Base-by-base conservation (phyloP, 2,888 invertebrate genomes). In the Rhabditoides inermis region DNA sequence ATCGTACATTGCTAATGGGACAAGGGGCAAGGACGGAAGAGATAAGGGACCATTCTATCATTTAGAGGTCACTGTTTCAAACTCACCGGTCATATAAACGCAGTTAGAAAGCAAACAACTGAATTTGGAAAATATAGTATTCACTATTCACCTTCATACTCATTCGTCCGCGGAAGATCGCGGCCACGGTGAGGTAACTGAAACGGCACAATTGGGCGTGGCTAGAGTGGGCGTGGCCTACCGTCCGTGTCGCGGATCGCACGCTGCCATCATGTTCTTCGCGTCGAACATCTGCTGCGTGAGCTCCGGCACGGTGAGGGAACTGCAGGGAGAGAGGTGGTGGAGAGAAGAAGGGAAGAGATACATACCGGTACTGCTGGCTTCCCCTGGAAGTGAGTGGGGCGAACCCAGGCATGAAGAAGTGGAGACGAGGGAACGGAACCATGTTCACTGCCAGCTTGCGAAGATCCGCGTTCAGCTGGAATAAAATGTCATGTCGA, bases 401-500 rank as follows among this genome's bases (percentile, higher is more conserved):
- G 0, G 91, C 91, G 76, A 92, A 92, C 10, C 81, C 81, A 26
- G 81, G 81, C 79, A 82, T 81, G 73, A 81, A 82, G 75, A 81
- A 81, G 62, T 81, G 81, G 22, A 82, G 84, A 77, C 75, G 70
- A 55, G 90, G 90, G 80, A 90, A 90, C 15, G 90, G 90, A n/a
- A 90, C 89, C 89, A 90, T 89, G 77, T 90, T 90, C n/a, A 90
- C 79, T 10, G 79, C 79, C 53, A 79, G 58, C 62, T 90, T 86
- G 68, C 90, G 83, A 49, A 90, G 81, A 80, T 90, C 90, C 10
- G 90, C 77, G 45, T 79, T 79, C 53, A 79, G 63, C 77, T 90
- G 88, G n/a, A 51, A 56, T 44, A 26, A 15, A 1, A 15, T 44
- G n/a, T n/a, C n/a, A n/a, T n/a, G n/a, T n/a, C n/a, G n/a, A n/a